A percentile compares a stretch with the other conserved stretches of the same genome.
phyloP scores from a whole-genome alignment of 2,888 invertebrate genomes.

The Acanthosepion pharaonis region DNA sequence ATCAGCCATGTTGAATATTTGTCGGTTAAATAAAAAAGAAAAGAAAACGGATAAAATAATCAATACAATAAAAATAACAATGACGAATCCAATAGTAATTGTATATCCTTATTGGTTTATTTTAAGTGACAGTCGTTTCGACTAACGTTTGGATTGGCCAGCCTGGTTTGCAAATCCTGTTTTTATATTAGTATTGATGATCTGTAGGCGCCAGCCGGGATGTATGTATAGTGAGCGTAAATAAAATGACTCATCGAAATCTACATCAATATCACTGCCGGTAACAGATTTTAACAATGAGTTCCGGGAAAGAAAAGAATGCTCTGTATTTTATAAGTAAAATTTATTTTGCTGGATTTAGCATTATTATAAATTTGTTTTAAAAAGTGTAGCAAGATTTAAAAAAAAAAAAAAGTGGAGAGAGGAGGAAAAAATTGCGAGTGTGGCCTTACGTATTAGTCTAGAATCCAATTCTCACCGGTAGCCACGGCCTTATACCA shows the following conservation, averaged over 20 bases:
- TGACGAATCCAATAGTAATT: neutral
- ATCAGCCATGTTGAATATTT: too few relatives aligned
- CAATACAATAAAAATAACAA: neutral
- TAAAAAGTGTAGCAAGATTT: too few relatives aligned
- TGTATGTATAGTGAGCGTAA: neutral
- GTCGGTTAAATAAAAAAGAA: too few relatives aligned
- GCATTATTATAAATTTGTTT: neutral
- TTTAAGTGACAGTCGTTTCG: neutral
- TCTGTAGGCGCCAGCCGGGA: neutral
- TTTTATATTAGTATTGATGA: neutral
- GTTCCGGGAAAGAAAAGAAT: neutral
- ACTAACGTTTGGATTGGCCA: neutral
- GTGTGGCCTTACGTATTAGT: too few relatives aligned
- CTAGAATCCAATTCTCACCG: too few relatives aligned
- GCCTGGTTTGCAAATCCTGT: neutral
- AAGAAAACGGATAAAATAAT: neutral
- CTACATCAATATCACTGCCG: neutral
- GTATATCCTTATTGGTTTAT: neutral
- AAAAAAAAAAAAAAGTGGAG: too few relatives aligned
- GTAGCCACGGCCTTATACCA: too few relatives aligned
- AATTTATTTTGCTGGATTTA: neutral
- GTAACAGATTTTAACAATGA: neutral
- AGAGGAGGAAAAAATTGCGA: too few relatives aligned
- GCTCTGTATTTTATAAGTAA: neutral
- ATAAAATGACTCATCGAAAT: neutral